These are phyloP conservation scores for Pelochelys cantorii DNA, from an alignment of 2,797 vertebrate genomes.

Conservation along the genomic window DNA sequence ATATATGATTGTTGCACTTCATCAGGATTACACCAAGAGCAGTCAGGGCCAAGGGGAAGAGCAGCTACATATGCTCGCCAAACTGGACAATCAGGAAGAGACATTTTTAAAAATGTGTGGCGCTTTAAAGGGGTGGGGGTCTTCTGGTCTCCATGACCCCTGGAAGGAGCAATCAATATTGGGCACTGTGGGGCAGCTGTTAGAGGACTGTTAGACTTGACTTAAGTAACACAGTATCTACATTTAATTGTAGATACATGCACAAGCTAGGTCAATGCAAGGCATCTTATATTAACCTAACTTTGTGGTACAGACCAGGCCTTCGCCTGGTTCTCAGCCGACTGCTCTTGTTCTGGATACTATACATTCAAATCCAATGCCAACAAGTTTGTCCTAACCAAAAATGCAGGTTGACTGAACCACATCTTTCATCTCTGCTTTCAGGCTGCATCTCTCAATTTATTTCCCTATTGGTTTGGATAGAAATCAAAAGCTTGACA, in stretches of 20 bases:
- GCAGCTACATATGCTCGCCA: too few relatives aligned
- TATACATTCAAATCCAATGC: constrained; percentile 5
- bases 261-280: not conserved
- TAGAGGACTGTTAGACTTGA: too few relatives aligned
- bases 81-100: too few relatives aligned
- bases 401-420: constrained; percentile 20
- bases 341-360: constrained; percentile 19
- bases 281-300: not conserved
- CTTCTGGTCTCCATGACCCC: too few relatives aligned
- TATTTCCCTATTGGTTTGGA: not conserved
- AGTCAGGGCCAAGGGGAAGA: too few relatives aligned
- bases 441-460: constrained; percentile 16
- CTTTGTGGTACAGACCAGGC: too few relatives aligned
- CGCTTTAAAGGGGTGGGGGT: too few relatives aligned
- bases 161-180: too few relatives aligned
- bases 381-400: not conserved
- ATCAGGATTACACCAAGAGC: too few relatives aligned
- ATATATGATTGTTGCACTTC: too few relatives aligned
- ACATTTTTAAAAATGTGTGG: too few relatives aligned
- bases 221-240: not conserved
- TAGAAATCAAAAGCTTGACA: constrained; percentile 3
- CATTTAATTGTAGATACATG: not conserved
- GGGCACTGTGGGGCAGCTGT: too few relatives aligned
- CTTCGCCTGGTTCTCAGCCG: not conserved
- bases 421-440: constrained; percentile 27